Percentiles rank a stretch among this genome's conserved stretches.
These are phyloP conservation scores for Sander vitreus DNA, from an alignment of 2,113 vertebrate genomes.

Conservation along the genomic window DNA sequence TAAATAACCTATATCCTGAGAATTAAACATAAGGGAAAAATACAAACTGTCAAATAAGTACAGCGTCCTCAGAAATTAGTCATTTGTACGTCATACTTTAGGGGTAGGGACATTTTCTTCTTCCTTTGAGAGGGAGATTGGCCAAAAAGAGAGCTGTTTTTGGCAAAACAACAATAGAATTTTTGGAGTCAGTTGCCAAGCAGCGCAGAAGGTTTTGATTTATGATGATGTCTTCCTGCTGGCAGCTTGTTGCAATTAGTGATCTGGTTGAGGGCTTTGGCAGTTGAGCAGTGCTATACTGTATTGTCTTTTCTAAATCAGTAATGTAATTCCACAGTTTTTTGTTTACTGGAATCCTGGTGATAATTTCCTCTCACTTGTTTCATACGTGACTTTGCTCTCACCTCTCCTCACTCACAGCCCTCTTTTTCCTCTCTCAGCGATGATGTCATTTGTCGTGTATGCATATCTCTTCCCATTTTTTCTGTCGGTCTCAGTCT, in stretches of 20 bases:
- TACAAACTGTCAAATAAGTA: neutral
- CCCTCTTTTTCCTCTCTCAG: conserved; percentile 55
- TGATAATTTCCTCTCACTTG: conserved; percentile 57
- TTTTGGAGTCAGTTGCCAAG: conserved; percentile 82
- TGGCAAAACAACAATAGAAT: conserved; percentile 80
- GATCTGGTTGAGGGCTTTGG: conserved; percentile 62
- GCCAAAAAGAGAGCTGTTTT: conserved; percentile 61
- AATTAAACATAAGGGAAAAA: neutral
- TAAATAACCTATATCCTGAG: neutral
- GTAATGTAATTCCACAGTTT: conserved; percentile 50
- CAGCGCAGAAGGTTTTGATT: conserved; percentile 80
- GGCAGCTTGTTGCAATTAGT: conserved; percentile 84
- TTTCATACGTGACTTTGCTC: conserved; percentile 54
- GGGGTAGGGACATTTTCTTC: conserved; percentile 15
- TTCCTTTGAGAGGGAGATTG: conserved; percentile 41
- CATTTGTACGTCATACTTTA: conserved; percentile 14
- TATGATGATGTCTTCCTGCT: conserved; percentile 78
- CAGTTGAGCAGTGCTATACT: conserved; percentile 38
- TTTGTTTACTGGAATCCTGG: conserved; percentile 41
- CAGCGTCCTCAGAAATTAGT: neutral
- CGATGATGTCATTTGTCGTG: conserved; percentile 70
- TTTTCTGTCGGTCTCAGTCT: conserved; percentile 12
- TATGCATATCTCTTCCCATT: conserved; percentile 65
- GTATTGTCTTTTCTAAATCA: conserved; percentile 66
- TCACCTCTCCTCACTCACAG: conserved; percentile 39